Evolutionary conservation across 2,888 invertebrate species (phyloP), one percentile per base, ranked within the genome.

Genomic region (Papilio protenor): DNA sequence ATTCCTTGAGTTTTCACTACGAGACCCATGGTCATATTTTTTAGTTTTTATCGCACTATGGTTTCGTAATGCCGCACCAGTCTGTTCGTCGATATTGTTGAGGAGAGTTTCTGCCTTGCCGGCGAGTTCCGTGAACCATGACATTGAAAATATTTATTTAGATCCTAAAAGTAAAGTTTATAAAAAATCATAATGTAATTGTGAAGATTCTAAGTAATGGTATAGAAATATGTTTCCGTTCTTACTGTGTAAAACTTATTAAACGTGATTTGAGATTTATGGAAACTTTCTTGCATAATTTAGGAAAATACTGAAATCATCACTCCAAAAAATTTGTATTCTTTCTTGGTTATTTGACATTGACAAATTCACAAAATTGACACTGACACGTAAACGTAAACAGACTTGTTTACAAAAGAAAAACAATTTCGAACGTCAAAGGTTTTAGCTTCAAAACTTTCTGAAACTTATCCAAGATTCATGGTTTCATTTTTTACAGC

Each of bases 101-200:
- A 98, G 93, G 79, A 97, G 95, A 85, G 95, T 95, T 86, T 97
- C 97, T 18, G 97, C 97, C 88, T 96, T 97, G 47, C 96, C 97
- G 79, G 97, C 97, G 77, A 97, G 92, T 80, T 96, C 97, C 80
- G 96, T 94, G 78, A 97, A 95, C 97, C 97, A 97, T 81, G 97
- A 96, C 96, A 97, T 97, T 88, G 88, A 81, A 78, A 80, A 77
- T 79, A 73, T 66, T 83, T 85, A 81, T 81, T 81, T 84, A 83
- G 81, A 72, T 80, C 80, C 87, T 88, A 81, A 79, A 86, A 85
- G 76, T 76, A 77, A 79, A 40, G 47, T 47, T 18, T 66, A 77
- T 78, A 72, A 49, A 47, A 80, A 47, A 61, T 70, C 14, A 57
- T 75, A 73, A 70, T 52, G 64, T 61, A 66, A 12, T 21, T 64